Evolutionary conservation across 2,113 vertebrate species (phyloP), one percentile per base, ranked within the genome.

Genomic region (Pterocles burchelli): DNA sequence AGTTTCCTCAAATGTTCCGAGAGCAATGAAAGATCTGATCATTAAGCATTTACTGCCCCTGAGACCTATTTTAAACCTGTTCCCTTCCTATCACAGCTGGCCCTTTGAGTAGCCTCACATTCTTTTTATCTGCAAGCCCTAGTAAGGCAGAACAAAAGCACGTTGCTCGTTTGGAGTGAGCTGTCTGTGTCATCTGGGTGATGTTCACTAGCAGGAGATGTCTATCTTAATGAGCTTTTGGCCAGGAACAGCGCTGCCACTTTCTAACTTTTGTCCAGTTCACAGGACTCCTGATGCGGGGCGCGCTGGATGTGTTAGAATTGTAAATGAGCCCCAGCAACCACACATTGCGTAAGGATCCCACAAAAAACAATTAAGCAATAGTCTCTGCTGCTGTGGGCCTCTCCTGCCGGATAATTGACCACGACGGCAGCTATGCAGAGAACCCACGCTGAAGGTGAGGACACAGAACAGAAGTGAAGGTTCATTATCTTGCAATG

Each of bases 41-140:
- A 98, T 98, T 98, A 97, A 97, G 97, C 93, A 88, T 97, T 97
- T 97, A 95, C 87, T 88, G 95, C 95, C 76, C 71, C 58, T 76
- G 78, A 88, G 89, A 98, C 84, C 93, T 97, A 91, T 97, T 98
- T 98, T 96, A 97, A 97, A 95, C 71, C 97, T 97, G 63, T 80
- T 96, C 93, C 86, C 96, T 97, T 81, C 84, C 75, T 95, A 93
- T 97, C 94, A 95, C 91, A 96, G 93, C 95, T 98, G 95, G 90
- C 75, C 92, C 90, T 95, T 97, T 94, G 93, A 97, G 92, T 77
- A 89, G 51, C 87, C 90, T 95, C 68, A 54, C 82, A 96, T 95
- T 96, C 87, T 96, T 97, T 97, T 84, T 95, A 96, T 88, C 94
- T 48, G 91, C 96, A 94, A 98, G 96, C 66, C 85, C 88, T 46